Percentiles rank a stretch among this genome's conserved stretches.
Conservation (phyloP, 2,888 invertebrate species). For the Megamerina dolium region DNA sequence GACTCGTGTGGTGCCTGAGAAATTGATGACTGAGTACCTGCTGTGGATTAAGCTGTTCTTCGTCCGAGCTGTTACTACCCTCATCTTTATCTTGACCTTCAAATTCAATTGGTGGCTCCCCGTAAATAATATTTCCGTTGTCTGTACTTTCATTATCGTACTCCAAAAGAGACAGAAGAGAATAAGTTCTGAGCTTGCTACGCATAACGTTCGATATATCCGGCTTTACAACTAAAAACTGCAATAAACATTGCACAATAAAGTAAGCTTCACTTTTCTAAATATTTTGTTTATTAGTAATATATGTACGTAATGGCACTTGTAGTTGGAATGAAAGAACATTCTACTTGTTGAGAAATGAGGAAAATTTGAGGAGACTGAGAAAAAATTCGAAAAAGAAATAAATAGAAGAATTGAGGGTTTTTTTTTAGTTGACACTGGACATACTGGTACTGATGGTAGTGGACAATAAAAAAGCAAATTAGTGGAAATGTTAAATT, state of each 20-base stretch:
- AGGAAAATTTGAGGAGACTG: too few species aligned
- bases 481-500: too few species aligned
- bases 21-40: slow-evolving; percentile 2
- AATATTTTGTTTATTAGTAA: background rate
- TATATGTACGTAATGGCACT: too few species aligned
- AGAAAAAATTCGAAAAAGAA: too few species aligned
- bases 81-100: background rate
- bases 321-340: too few species aligned
- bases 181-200: background rate
- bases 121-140: background rate
- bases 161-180: background rate
- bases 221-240: background rate
- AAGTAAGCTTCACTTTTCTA: background rate
- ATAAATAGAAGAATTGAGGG: too few species aligned
- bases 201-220: background rate
- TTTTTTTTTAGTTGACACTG: too few species aligned
- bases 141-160: background rate
- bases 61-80: background rate
- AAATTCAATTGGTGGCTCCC: background rate
- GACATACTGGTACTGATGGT: too few species aligned
- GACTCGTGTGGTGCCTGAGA: slow-evolving; percentile 2
- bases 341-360: too few species aligned
- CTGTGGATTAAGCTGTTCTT: slow-evolving; percentile 1
- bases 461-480: too few species aligned
- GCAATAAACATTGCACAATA: background rate